Evolutionary conservation across 2,888 invertebrate species (phyloP), one percentile per base, ranked within the genome.

Genomic region (Drosophila limbata): DNA sequence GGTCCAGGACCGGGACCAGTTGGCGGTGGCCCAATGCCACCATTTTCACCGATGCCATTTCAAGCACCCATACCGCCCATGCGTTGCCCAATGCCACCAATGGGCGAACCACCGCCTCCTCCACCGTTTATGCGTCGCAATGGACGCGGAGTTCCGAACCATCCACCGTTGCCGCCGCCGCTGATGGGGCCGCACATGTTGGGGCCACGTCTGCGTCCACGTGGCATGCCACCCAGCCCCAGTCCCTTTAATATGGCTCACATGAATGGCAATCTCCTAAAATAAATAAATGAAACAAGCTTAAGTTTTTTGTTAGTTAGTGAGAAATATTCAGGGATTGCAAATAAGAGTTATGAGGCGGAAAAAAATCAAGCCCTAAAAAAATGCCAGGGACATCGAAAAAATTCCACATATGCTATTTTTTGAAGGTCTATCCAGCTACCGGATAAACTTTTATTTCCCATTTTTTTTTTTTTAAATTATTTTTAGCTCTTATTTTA

Each of bases 21-120:
- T 15, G 64, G 79, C 0, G 48, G 69, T 55, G 78, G 81, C 15
- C 77, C 85, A 13, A 81, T 91, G 84, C 83, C 85, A 4, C 82
- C 83, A 4, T 84, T 71, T 68, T 82, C 87, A 40, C 80, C 88
- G 25, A 79, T 85, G 62, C 81, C 80, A 17, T 90, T 81, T 44
- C 91, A 79, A 68, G 76, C 76, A 56, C 83, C 71, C 51, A 91
- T 91, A 82, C 88, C 90, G 51, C 91, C 81, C 17, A 84, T 84
- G 61, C 81, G 80, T 28, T 77, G 80, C 31, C 82, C 84, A 47
- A 81, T 84, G 77, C 88, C 90, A 35, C 77, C 71, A 9, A 86
- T 90, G 79, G 77, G 63, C 21, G 87, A 78, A 37, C 81, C 76
- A 11, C 84, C 79, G 21, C 82, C 79, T 13, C 83, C 79, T 19